These are phyloP conservation scores for Sebastes wilsoni DNA, from an alignment of 2,797 vertebrate species.

Conservation along the genomic window DNA sequence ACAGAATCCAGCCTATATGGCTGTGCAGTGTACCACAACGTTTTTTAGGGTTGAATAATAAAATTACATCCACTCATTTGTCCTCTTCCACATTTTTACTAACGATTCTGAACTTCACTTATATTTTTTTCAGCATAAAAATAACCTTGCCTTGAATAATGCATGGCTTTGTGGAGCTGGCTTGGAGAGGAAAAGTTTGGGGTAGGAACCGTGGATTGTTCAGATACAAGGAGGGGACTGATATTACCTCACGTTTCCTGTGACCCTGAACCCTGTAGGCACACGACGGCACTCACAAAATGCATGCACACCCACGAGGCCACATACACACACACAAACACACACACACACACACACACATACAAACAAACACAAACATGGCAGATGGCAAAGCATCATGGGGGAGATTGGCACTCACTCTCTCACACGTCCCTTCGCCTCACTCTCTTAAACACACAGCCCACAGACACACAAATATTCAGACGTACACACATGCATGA, in stretches of 20 bases:
- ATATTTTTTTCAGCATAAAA: conserved; percentile 14
- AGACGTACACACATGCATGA: background rate
- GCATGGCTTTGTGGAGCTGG: conserved; percentile 32
- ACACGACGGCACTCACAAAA: conserved; percentile 39
- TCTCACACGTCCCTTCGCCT: conserved; percentile 66
- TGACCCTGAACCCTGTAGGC: conserved; percentile 62
- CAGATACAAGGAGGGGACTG: conserved; percentile 29
- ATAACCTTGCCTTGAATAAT: conserved; percentile 41
- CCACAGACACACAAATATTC: conserved; percentile 43
- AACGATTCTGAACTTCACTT: conserved; percentile 4
- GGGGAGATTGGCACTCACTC: conserved; percentile 75
- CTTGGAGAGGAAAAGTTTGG: conserved; percentile 31
- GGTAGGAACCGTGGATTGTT: background rate
- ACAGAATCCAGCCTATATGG: background rate
- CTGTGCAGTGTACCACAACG: background rate
- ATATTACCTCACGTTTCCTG: conserved; percentile 59
- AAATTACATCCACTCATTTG: conserved; percentile 4
- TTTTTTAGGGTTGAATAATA: background rate
- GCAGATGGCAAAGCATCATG: conserved; percentile 82
- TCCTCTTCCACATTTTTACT: conserved; percentile 9
- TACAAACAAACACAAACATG: conserved; percentile 40
- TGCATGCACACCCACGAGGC: conserved; percentile 15
- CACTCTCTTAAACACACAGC: conserved; percentile 68
- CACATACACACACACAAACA: background rate
- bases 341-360: conserved; percentile 3